Evolutionary conservation across 2,797 vertebrate genomes (phyloP).

Genomic region (Perodicticus potto): DNA sequence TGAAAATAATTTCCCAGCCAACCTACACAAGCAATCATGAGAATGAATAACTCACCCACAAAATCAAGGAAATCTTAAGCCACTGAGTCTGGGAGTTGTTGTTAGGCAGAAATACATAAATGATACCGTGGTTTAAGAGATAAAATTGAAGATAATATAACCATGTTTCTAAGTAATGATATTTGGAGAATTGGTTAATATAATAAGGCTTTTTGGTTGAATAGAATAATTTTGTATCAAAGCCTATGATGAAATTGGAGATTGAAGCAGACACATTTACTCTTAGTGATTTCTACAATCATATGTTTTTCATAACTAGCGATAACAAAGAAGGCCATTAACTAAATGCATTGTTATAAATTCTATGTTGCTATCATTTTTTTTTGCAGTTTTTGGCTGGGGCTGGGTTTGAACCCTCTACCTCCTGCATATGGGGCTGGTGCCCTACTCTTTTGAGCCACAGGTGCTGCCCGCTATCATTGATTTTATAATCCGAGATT

Average conservation of each 20-base stretch:
- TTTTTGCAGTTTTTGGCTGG: too few relatives aligned
- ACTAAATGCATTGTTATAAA: constrained; percentile 47
- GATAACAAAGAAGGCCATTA: constrained; percentile 35
- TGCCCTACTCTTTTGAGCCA: too few relatives aligned
- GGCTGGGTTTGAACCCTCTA: too few relatives aligned
- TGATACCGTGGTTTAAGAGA: background rate
- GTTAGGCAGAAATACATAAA: background rate
- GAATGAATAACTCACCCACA: background rate
- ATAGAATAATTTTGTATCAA: constrained; percentile 41
- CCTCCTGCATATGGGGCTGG: too few relatives aligned
- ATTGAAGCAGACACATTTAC: constrained; percentile 12
- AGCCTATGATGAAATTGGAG: constrained; percentile 3
- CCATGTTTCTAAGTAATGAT: constrained; percentile 17
- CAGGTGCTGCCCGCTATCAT: too few relatives aligned
- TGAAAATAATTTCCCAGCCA: background rate
- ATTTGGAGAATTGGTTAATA: background rate
- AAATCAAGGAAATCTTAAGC: background rate
- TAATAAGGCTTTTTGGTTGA: background rate
- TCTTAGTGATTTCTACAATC: constrained; percentile 35
- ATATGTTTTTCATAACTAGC: constrained; percentile 34
- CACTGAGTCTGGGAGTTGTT: background rate
- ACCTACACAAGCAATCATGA: background rate
- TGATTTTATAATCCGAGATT: constrained; percentile 68
- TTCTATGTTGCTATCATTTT: constrained; percentile 49
- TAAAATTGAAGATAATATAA: constrained; percentile 9